Evolutionary conservation across 92 coral and sea anemone species (phyloP).

Genomic region (Nematostella vectensis): DNA sequence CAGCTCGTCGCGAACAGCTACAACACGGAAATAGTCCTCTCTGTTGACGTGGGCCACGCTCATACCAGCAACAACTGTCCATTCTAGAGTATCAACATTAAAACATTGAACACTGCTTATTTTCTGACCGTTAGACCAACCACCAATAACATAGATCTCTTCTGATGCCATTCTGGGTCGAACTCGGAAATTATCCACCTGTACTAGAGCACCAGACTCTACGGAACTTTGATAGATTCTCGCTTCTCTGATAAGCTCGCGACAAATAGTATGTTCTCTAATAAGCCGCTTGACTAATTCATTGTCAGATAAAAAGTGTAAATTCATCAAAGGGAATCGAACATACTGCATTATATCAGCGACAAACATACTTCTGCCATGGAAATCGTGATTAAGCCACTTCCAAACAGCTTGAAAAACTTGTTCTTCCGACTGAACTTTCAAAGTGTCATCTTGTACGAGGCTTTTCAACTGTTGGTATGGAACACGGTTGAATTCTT

Average conservation of each 20-base stretch:
- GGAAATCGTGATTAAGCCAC: constrained; percentile 87
- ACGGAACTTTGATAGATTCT: constrained; percentile 67
- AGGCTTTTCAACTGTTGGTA: constrained; percentile 63
- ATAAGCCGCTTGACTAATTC: constrained; percentile 49
- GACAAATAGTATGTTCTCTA: constrained; percentile 68
- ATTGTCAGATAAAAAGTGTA: constrained; percentile 64
- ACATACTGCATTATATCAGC: constrained; percentile 89
- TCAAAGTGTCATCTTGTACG: constrained; percentile 75
- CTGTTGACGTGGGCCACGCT: constrained; percentile 91
- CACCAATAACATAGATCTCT: constrained; percentile 95
- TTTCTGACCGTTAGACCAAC: constrained; percentile 99
- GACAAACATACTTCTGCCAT: constrained; percentile 47
- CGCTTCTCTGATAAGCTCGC: constrained; percentile 87
- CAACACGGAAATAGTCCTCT: constrained; percentile 94
- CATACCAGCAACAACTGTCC: constrained; percentile 97
- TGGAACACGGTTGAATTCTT: constrained; percentile 76
- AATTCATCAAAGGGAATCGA: constrained; percentile 86
- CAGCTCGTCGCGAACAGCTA: constrained; percentile 86
- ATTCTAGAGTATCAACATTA: constrained; percentile 92
- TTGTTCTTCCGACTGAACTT: constrained; percentile 88
- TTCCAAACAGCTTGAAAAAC: constrained; percentile 92
- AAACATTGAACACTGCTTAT: constrained; percentile 98
- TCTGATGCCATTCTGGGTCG: constrained; percentile 99
- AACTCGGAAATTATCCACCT: constrained; percentile 75
- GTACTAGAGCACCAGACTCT: constrained; percentile 33